Base-by-base conservation (phyloP, 2,888 invertebrate genomes). In the Trichopria drosophilae region DNA sequence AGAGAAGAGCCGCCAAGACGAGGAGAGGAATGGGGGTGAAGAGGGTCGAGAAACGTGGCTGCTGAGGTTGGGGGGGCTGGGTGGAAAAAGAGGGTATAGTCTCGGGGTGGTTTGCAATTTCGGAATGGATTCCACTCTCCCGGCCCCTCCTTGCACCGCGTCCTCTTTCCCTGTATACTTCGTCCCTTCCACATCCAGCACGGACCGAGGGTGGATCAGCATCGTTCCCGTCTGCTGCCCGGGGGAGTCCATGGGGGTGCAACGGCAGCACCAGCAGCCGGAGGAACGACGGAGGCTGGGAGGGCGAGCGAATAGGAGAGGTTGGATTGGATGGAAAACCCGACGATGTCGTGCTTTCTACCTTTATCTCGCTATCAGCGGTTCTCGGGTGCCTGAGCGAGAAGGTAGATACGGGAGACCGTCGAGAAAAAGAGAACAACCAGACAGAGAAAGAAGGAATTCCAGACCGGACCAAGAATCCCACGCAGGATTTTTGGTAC, bases 111-210 rank as follows among this genome's bases (percentile, higher is more conserved):
- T 65, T 72, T 66, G 74, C 73, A 74, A 73, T 74, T 74, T 74
- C 69, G 72, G 72, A 74, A 74, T 74, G 73, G 74, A 74, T 73
- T 73, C 73, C 68, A 65, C 64, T 66, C 67, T 63, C 57, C 61
- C 62, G 58, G 57, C 51, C 40, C 55, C 45, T 31, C 24, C 26
- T 32, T 52, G 37, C 7, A 24, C 16, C 32, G 6, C 20, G 9
- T 41, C 51, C 36, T 42, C 43, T 20, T 35, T 16, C 23, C 18
- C 47, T 32, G 6, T 22, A 15, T 36, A 22, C 15, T 20, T 22
- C 5, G 16, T 44, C 26, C n/a, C 44, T 42, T 44, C 41, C 51
- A 34, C 36, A 44, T 42, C 53, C 50, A 57, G 65, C 65, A 61
- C 64, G 64, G 64, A 65, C 66, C 63, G 19, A 12, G 34, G 50